phyloP scores from a whole-genome alignment of 1,140 invertebrate genomes.

The Macrobrachium rosenbergii region DNA sequence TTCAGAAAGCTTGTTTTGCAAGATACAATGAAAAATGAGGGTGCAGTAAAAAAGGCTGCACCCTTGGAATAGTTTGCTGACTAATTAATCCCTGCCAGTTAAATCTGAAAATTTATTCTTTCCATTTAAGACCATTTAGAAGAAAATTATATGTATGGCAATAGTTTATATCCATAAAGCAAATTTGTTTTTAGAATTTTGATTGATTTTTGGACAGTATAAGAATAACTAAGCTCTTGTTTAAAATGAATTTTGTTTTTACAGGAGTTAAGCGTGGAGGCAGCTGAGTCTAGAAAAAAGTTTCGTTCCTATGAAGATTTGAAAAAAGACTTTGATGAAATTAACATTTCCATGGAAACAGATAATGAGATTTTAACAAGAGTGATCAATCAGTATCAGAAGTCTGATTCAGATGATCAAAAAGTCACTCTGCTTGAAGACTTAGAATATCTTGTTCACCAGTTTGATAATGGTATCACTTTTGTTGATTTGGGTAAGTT shows the following conservation, averaged over 20 bases:
- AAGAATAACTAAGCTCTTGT: background rate
- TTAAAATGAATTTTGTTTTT: background rate
- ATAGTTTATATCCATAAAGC: no score
- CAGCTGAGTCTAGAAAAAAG: constrained; percentile 11
- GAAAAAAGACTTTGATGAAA: constrained; percentile 42
- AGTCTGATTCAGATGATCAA: constrained; percentile 12
- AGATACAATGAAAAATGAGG: no score
- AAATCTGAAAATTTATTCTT: no score
- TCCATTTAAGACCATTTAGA: no score
- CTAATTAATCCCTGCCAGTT: no score
- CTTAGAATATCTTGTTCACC: constrained; percentile 53
- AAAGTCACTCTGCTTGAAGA: constrained; percentile 34
- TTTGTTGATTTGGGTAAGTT: constrained; percentile 56
- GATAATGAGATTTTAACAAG: constrained; percentile 39
- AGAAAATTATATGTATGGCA: no score
- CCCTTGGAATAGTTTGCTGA: no score
- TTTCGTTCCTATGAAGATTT: constrained; percentile 44
- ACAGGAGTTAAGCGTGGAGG: constrained; percentile 17
- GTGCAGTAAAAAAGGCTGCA: no score
- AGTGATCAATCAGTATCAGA: constrained; percentile 32
- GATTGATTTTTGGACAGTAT: no score
- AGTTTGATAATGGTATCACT: constrained; percentile 53
- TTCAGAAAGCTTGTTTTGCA: no score
- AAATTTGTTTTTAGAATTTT: no score
- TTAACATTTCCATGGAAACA: constrained; percentile 43